A percentile compares a stretch with the other conserved stretches of the same genome.
phyloP scores from a whole-genome alignment of 1,140 invertebrate species.

The Heliconius melpomene region DNA sequence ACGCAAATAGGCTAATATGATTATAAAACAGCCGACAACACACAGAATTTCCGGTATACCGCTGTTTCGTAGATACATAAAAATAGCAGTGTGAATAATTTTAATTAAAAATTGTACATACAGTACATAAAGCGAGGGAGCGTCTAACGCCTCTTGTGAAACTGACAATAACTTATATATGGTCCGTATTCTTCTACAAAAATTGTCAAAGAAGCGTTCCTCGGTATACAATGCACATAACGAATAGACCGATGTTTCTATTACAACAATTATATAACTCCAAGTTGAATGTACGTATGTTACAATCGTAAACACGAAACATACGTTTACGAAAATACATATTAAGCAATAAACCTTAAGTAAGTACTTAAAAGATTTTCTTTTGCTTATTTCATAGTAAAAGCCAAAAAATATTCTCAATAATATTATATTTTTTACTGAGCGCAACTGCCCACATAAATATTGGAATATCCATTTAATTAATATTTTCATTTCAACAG shows the following conservation, averaged over 20 bases:
- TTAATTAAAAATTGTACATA: not conserved
- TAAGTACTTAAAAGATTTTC: too few species aligned
- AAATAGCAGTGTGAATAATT: not conserved
- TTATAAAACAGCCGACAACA: not conserved
- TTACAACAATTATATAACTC: too few species aligned
- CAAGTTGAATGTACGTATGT: not conserved
- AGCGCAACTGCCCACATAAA: too few species aligned
- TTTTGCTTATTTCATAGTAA: too few species aligned
- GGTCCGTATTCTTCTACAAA: not conserved
- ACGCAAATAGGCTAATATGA: not conserved
- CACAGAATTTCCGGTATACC: too few species aligned
- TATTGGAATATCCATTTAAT: too few species aligned
- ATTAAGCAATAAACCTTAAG: not conserved
- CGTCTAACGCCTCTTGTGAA: not conserved
- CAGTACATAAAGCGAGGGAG: not conserved
- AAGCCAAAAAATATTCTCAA: too few species aligned
- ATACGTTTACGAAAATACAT: not conserved
- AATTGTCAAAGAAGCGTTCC: not conserved
- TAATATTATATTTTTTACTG: too few species aligned
- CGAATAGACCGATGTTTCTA: too few species aligned
- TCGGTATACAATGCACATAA: not conserved
- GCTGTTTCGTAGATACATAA: too few species aligned
- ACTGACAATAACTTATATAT: not conserved
- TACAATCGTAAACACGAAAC: not conserved
- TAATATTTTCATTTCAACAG: too few species aligned